phyloP scores from a whole-genome alignment of 37 sponge, comb jelly and placozoan species.

The Diacarnus erythraeanus region DNA sequence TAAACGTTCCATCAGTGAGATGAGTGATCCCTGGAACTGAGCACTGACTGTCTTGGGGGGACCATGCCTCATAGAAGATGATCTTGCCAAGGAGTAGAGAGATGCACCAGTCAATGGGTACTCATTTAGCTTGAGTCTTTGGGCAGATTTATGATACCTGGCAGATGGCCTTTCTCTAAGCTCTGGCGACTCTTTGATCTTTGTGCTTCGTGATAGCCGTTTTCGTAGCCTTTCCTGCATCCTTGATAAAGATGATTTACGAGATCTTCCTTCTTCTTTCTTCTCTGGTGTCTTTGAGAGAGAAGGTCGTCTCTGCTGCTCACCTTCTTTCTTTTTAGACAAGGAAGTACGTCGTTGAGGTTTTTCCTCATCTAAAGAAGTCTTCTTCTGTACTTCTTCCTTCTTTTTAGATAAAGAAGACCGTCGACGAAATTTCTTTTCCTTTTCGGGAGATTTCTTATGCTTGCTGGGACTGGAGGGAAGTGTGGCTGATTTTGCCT shows the following conservation, averaged over 20 bases:
- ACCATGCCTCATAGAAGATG: conserved; percentile 37
- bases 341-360: neutral
- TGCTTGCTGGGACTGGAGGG: too few species aligned
- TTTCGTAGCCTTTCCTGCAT: conserved; percentile 42
- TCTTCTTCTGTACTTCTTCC: neutral
- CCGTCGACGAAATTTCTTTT: too few species aligned
- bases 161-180: neutral
- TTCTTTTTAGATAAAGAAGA: neutral
- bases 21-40: conserved; percentile 84
- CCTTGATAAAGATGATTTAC: conserved; percentile 50
- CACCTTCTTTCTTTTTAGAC: neutral
- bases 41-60: conserved; percentile 81
- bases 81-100: conserved; percentile 7
- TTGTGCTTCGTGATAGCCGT: conserved; percentile 7
- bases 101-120: neutral
- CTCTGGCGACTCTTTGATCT: conserved; percentile 6
- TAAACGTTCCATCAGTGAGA: conserved; percentile 83
- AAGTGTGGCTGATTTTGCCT: neutral
- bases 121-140: neutral
- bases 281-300: neutral
- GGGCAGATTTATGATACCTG: conserved; percentile 32
- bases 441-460: too few species aligned
- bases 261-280: neutral
- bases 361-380: neutral
- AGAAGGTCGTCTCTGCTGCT: neutral